phyloP scores from a whole-genome alignment of 1,140 invertebrate species.

The Carcinoscorpius rotundicauda region DNA sequence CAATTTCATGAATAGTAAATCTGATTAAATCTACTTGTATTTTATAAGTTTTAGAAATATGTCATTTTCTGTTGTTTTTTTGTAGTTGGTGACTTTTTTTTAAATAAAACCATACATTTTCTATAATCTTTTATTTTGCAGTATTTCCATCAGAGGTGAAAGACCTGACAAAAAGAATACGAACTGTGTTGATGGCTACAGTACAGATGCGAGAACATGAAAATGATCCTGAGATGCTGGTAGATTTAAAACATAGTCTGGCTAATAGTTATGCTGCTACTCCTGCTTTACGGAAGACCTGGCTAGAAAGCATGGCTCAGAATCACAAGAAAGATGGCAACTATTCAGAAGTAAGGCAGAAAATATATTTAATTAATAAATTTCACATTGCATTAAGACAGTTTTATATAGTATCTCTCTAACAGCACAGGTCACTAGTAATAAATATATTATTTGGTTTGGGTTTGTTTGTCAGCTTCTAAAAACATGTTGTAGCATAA shows the following conservation, averaged over 20 bases:
- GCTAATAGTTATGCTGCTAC: conserved; percentile 91
- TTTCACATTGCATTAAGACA: no score
- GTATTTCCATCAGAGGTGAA: conserved; percentile 78
- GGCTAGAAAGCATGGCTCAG: conserved; percentile 79
- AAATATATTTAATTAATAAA: neutral
- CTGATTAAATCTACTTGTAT: no score
- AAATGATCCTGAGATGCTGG: conserved; percentile 76
- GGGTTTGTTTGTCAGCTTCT: no score
- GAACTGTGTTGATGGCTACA: conserved; percentile 86
- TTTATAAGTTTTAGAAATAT: no score
- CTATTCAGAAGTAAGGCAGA: conserved; percentile 52
- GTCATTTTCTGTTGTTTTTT: no score
- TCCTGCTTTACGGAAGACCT: conserved; percentile 79
- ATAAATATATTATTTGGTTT: no score
- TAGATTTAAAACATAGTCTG: conserved; percentile 83
- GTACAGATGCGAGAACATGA: conserved; percentile 79
- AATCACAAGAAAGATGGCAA: conserved; percentile 63
- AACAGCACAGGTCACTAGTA: no score
- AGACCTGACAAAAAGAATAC: conserved; percentile 78
- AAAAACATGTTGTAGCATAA: no score
- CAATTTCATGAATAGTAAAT: no score
- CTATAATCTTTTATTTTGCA: conserved; percentile 23
- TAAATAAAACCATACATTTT: neutral
- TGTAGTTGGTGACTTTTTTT: no score
- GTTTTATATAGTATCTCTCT: no score